A percentile compares a stretch with the other conserved stretches of the same genome.
These are phyloP conservation scores for Erethizon dorsatum DNA, from an alignment of 2,797 vertebrate genomes.

Conservation along the genomic window DNA sequence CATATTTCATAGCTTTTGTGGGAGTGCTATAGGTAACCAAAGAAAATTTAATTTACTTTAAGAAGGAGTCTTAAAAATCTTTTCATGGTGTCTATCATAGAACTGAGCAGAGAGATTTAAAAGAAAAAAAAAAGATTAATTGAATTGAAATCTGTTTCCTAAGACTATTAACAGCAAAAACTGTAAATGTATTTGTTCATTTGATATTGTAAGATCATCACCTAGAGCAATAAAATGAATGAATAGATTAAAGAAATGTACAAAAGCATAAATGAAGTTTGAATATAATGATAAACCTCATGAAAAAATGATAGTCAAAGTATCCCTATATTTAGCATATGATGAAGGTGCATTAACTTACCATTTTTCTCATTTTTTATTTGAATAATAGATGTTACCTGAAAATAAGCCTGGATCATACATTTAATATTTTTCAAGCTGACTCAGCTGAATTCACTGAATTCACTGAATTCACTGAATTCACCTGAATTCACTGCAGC, in stretches of 20 bases:
- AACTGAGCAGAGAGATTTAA: not conserved
- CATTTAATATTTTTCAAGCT: constrained; percentile 34
- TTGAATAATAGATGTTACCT: constrained; percentile 58
- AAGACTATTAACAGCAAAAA: constrained; percentile 9
- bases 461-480: no score
- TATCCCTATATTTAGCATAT: not conserved
- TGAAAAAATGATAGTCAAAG: not conserved
- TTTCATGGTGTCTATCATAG: not conserved
- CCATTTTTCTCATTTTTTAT: not conserved
- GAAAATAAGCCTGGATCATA: constrained; percentile 17
- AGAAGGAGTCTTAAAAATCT: not conserved
- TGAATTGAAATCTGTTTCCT: not conserved
- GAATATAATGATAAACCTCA: not conserved
- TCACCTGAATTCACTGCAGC: not conserved
- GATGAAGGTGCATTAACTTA: not conserved
- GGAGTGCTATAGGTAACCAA: not conserved
- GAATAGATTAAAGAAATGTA: constrained; percentile 11
- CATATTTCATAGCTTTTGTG: not conserved
- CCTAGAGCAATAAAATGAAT: not conserved
- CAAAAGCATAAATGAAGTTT: not conserved
- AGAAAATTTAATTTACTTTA: constrained; percentile 15
- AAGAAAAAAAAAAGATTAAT: not conserved
- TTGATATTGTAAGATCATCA: not conserved
- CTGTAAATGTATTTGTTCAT: not conserved
- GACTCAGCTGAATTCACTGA: constrained; percentile 53